Percentiles rank a stretch among this genome's conserved stretches.
Evolutionary conservation across 2,888 invertebrate species (phyloP).

Genomic region (Lasioglossum pauxillum): DNA sequence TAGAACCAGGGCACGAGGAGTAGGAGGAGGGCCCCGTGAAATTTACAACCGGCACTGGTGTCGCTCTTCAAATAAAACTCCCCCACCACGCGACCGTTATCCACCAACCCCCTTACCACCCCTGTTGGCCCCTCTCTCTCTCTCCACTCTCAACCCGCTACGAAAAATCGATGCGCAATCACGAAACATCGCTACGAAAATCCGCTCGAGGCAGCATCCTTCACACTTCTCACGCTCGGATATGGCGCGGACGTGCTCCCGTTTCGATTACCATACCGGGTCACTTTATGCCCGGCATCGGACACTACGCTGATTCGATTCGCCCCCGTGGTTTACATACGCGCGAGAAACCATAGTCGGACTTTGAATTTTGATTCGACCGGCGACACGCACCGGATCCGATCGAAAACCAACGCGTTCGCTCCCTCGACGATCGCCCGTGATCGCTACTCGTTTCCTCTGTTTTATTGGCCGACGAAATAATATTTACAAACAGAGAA

Average conservation of each 20-base stretch:
- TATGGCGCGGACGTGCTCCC: slow-evolving; percentile 15
- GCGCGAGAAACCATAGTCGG: background rate
- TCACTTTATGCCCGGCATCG: slow-evolving; percentile 9
- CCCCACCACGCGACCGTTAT: background rate
- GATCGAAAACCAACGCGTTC: background rate
- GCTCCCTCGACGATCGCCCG: background rate
- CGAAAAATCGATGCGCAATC: slow-evolving; percentile 67
- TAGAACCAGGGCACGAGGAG: background rate
- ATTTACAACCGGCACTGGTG: slow-evolving; percentile 60
- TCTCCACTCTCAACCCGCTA: background rate
- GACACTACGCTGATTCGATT: background rate
- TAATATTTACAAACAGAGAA: too few relatives aligned
- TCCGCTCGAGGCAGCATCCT: slow-evolving; percentile 19
- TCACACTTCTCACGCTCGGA: slow-evolving; percentile 5
- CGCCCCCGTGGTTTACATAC: background rate
- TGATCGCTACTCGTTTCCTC: background rate
- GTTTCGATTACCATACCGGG: slow-evolving; percentile 16
- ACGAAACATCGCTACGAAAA: slow-evolving; percentile 32
- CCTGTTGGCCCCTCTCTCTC: background rate
- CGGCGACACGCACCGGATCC: background rate
- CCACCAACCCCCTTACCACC: slow-evolving; percentile 1
- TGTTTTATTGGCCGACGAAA: background rate
- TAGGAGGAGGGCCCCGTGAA: slow-evolving; percentile 24
- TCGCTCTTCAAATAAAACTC: slow-evolving; percentile 55
- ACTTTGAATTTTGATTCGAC: background rate